phyloP scores from a whole-genome alignment of 2,888 invertebrate species.

The Drosophila cyrtoloma region DNA sequence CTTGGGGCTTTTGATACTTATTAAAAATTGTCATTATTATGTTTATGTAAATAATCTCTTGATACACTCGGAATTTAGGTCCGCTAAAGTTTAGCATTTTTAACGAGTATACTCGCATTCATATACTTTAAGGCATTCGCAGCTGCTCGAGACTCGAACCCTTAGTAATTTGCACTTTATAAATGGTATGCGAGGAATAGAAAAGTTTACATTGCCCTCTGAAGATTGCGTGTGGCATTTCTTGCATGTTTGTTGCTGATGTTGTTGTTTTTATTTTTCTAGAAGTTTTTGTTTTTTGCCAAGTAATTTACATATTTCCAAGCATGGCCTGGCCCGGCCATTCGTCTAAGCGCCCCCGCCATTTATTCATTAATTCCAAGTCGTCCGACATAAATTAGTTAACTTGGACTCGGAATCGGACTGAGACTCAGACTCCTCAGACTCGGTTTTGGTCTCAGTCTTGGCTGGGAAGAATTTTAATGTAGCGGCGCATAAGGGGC shows the following conservation, averaged over 20 bases:
- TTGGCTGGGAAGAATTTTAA: slow-evolving; percentile 74
- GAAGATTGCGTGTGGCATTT: slow-evolving; percentile 74
- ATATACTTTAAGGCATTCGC: slow-evolving; percentile 48
- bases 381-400: slow-evolving; percentile 82
- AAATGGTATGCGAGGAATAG: slow-evolving; percentile 57
- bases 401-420: slow-evolving; percentile 67
- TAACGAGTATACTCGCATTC: slow-evolving; percentile 17
- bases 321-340: slow-evolving; percentile 52
- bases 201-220: slow-evolving; percentile 77
- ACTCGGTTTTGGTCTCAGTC: slow-evolving; percentile 36
- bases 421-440: slow-evolving; percentile 46
- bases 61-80: slow-evolving; percentile 19
- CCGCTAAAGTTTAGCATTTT: slow-evolving; percentile 44
- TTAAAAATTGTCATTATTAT: slow-evolving; percentile 45
- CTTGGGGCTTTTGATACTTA: slow-evolving; percentile 17
- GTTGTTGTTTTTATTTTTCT: slow-evolving; percentile 44
- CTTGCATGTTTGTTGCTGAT: slow-evolving; percentile 57
- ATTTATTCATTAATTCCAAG: slow-evolving; percentile 81
- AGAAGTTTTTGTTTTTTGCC: slow-evolving; percentile 53
- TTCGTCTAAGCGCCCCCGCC: slow-evolving; percentile 78
- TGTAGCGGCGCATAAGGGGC: slow-evolving; percentile 49
- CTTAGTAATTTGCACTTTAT: slow-evolving; percentile 73
- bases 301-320: slow-evolving; percentile 72
- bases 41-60: slow-evolving; percentile 39
- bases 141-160: slow-evolving; percentile 51